These are phyloP conservation scores for Icerya purchasi DNA, from an alignment of 2,888 invertebrate genomes.

Conservation along the genomic window DNA sequence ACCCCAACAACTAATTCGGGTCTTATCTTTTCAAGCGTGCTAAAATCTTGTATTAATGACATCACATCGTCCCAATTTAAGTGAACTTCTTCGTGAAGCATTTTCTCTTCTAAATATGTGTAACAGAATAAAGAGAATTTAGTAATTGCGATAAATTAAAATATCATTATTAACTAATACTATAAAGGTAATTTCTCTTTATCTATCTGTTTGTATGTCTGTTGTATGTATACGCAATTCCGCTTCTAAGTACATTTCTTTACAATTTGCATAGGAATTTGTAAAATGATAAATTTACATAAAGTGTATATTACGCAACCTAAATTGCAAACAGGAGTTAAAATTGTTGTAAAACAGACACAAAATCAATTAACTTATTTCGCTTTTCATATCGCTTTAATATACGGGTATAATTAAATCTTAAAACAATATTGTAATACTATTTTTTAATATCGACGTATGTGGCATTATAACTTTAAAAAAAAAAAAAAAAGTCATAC, in stretches of 20 bases:
- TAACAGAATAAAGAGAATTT: too few relatives aligned
- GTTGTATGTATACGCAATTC: too few relatives aligned
- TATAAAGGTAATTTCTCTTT: too few relatives aligned
- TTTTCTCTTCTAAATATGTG: conserved; percentile 59
- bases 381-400: conserved; percentile 17
- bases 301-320: background rate
- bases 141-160: too few relatives aligned
- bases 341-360: too few relatives aligned
- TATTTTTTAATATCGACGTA: too few relatives aligned
- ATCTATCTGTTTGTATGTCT: too few relatives aligned
- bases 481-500: conserved; percentile 25
- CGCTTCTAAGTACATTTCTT: background rate
- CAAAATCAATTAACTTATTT: background rate
- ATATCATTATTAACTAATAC: too few relatives aligned
- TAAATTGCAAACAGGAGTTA: background rate
- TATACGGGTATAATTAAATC: conserved; percentile 3
- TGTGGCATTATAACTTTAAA: background rate
- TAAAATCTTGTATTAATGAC: conserved; percentile 31
- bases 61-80: conserved; percentile 47
- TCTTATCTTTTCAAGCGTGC: conserved; percentile 30
- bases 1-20: conserved; percentile 28
- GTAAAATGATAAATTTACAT: too few relatives aligned
- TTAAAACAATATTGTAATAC: too few relatives aligned
- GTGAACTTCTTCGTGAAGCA: conserved; percentile 50
- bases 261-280: too few relatives aligned